These are phyloP conservation scores for Ochotona princeps DNA, from an alignment of 2,113 vertebrate genomes.

Conservation along the genomic window DNA sequence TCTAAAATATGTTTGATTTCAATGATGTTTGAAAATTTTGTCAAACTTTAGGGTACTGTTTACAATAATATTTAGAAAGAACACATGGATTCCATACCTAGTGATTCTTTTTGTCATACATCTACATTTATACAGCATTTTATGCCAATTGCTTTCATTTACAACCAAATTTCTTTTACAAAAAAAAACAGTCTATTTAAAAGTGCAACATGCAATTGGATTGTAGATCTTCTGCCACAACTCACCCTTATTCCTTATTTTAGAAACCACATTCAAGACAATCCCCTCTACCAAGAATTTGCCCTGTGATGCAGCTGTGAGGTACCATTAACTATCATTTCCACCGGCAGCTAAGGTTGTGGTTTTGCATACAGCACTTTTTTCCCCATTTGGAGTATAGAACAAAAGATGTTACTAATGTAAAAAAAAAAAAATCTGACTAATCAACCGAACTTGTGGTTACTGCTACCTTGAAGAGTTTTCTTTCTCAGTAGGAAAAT, in stretches of 20 bases:
- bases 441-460: constrained; percentile 77
- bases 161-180: constrained; percentile 20
- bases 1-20: constrained; percentile 37
- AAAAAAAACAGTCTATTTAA: constrained; percentile 25
- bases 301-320: constrained; percentile 47
- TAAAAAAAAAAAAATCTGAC: constrained; percentile 74
- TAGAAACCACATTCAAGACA: constrained; percentile 65
- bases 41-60: neutral
- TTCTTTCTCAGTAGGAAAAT: constrained; percentile 83
- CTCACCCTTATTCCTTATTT: neutral
- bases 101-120: neutral
- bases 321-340: constrained; percentile 82
- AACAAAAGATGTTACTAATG: constrained; percentile 53
- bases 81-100: neutral
- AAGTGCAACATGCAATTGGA: constrained; percentile 3
- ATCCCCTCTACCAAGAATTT: constrained; percentile 50
- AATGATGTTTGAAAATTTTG: constrained; percentile 11
- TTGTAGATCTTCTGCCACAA: constrained; percentile 22
- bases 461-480: constrained; percentile 45
- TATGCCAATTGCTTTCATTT: neutral
- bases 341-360: constrained; percentile 77
- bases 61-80: constrained; percentile 25
- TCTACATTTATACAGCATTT: neutral
- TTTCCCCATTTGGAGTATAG: constrained; percentile 77
- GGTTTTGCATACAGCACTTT: constrained; percentile 80